Percentiles rank a stretch among this genome's conserved stretches.
phyloP scores from a whole-genome alignment of 2,888 invertebrate genomes.

The Hedychridium roseum region DNA sequence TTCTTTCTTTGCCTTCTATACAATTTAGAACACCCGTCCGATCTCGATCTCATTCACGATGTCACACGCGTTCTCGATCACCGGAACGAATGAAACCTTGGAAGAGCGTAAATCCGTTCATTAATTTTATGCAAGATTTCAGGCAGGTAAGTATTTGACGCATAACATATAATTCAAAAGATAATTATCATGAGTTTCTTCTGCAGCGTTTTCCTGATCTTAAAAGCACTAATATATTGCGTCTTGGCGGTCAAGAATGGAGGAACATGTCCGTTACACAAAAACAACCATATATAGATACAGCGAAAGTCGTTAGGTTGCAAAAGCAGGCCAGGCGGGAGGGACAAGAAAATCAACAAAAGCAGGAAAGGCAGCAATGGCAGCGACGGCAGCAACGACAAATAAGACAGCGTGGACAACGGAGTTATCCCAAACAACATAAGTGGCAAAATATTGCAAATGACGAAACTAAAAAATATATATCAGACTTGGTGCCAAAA shows the following conservation, averaged over 20 bases:
- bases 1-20: too few species aligned
- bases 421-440: too few species aligned
- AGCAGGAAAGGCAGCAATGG: too few species aligned
- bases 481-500: too few species aligned
- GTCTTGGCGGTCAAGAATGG: slow-evolving; percentile 49
- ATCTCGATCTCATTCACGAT: slow-evolving; percentile 31
- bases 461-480: too few species aligned
- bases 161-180: slow-evolving; percentile 1
- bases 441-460: too few species aligned
- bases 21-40: too few species aligned
- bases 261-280: slow-evolving; percentile 41
- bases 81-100: too few species aligned
- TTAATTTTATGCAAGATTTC: slow-evolving; percentile 53
- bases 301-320: slow-evolving; percentile 40
- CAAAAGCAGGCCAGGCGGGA: slow-evolving; percentile 26
- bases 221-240: slow-evolving; percentile 35
- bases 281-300: slow-evolving; percentile 47
- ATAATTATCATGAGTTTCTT: background rate
- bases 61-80: too few species aligned
- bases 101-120: slow-evolving; percentile 51
- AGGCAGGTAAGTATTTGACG: slow-evolving; percentile 34
- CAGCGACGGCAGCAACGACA: too few species aligned
- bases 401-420: too few species aligned
- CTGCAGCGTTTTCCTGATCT: slow-evolving; percentile 26
- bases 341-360: slow-evolving; percentile 9